Evolutionary conservation across 1,140 invertebrate genomes (phyloP).

Genomic region (Akabosia matsudoensis): DNA sequence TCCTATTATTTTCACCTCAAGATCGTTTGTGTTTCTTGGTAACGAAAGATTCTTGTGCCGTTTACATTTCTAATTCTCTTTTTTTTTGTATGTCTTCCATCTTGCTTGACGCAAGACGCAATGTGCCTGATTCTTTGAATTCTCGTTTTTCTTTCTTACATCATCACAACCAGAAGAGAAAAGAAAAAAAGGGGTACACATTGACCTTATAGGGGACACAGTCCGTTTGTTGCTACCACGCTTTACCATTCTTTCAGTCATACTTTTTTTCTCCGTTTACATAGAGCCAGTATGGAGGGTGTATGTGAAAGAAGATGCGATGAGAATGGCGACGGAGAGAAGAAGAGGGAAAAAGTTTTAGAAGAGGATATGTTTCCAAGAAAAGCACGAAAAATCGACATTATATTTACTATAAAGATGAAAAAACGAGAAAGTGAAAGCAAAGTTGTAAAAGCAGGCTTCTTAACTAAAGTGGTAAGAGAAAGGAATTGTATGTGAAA

Average conservation of each 20-base stretch:
- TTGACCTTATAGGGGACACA: too few relatives aligned
- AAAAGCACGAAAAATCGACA: background rate
- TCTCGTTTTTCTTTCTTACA: background rate
- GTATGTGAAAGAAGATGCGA: too few relatives aligned
- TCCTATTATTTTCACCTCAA: background rate
- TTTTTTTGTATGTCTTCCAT: background rate
- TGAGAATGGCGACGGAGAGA: too few relatives aligned
- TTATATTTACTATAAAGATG: conserved; percentile 15
- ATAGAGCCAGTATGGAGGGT: too few relatives aligned
- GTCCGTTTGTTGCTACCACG: too few relatives aligned
- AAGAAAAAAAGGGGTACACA: too few relatives aligned
- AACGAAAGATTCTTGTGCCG: too few relatives aligned
- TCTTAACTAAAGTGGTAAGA: conserved; percentile 17
- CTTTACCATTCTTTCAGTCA: too few relatives aligned
- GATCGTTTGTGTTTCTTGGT: conserved; percentile 1
- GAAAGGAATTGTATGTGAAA: background rate
- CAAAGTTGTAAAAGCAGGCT: conserved; percentile 19
- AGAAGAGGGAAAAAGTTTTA: background rate
- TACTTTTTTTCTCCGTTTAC: too few relatives aligned
- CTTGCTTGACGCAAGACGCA: background rate
- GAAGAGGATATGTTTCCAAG: conserved; percentile 3
- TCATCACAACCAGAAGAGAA: background rate
- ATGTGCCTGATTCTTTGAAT: background rate
- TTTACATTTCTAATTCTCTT: too few relatives aligned
- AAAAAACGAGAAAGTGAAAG: conserved; percentile 21